Evolutionary conservation across 2,113 vertebrate species (phyloP).

Genomic region (Argyrosomus japonicus): DNA sequence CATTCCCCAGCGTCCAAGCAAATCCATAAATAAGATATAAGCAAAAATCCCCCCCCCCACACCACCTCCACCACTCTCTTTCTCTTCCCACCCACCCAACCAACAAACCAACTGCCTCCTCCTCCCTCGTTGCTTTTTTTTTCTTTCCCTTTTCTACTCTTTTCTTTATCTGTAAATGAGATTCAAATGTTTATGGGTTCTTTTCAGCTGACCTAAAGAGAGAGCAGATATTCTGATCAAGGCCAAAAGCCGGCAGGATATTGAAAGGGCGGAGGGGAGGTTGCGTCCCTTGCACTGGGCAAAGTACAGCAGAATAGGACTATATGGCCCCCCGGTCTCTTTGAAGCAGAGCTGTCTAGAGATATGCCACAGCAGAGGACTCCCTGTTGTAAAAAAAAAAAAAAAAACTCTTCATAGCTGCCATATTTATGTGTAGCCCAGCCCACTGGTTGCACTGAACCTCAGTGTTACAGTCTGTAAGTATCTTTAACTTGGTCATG

Average conservation of each 20-base stretch:
- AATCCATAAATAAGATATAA: conserved; percentile 95
- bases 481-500: conserved; percentile 33
- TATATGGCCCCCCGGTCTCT: conserved; percentile 50
- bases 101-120: too few relatives aligned
- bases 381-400: conserved; percentile 48
- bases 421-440: conserved; percentile 39
- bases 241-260: conserved; percentile 66
- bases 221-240: conserved; percentile 63
- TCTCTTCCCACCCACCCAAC: conserved; percentile 63
- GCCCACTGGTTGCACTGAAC: conserved; percentile 13
- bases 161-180: conserved; percentile 83
- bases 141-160: conserved; percentile 53
- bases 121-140: conserved; percentile 31
- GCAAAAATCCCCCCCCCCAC: conserved; percentile 77
- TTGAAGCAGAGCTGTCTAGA: conserved; percentile 64
- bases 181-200: conserved; percentile 83
- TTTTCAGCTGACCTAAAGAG: conserved; percentile 76
- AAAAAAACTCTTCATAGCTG: conserved; percentile 56
- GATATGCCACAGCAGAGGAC: conserved; percentile 52
- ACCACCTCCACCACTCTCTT: conserved; percentile 52
- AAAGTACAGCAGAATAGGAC: conserved; percentile 70
- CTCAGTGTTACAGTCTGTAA: not conserved
- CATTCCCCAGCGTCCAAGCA: conserved; percentile 91
- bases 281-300: conserved; percentile 49
- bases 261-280: conserved; percentile 27